Base-by-base conservation (phyloP, 2,888 invertebrate genomes). In the Trichopria drosophilae region DNA sequence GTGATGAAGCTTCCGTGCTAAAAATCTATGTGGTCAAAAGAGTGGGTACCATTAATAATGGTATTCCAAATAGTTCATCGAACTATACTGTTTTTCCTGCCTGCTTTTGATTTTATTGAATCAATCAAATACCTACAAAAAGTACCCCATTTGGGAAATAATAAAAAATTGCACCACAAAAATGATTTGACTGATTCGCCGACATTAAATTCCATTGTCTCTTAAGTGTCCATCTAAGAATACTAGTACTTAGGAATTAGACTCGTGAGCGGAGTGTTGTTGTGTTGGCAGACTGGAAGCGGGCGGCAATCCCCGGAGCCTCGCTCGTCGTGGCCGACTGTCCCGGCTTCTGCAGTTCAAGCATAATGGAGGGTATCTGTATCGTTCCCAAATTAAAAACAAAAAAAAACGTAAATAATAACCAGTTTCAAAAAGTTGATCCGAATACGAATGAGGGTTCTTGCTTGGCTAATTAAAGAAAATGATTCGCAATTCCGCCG, bases 301-400 rank as follows among this genome's bases (percentile, higher is more conserved):
- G 81, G 88, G 88, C 82, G 88, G 88, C 72, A 72, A 73, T 69
- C 73, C 71, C 71, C 87, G 88, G 84, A 88, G 89, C 82, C 84
- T 90, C 84, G 90, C 89, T 78, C 85, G 88, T 76, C 87, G 90
- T 78, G 90, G 90, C 76, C 87, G 90, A 81, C 91, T 90, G 81
- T 91, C 92, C 73, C 87, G 93, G 73, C 85, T 92, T 73, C 86
- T 91, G 78, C 90, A 90, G 83, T 90, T 91, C 84, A 86, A 84
- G 81, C 88, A 89, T 75, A 89, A 88, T 80, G 82, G 84, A 82
- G 92, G 92, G 93, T 92, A 89, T 81, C 87, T 86, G 78, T 75
- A 73, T 72, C 74, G 73, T 74, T 74, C 68, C 68, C 65, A 65
- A 64, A 63, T 61, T 47, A 52, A 40, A 58, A 61, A 53, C 53